Evolutionary conservation across 2,113 vertebrate species (phyloP), one percentile per base, ranked within the genome.

Genomic region (Dromas ardeola): DNA sequence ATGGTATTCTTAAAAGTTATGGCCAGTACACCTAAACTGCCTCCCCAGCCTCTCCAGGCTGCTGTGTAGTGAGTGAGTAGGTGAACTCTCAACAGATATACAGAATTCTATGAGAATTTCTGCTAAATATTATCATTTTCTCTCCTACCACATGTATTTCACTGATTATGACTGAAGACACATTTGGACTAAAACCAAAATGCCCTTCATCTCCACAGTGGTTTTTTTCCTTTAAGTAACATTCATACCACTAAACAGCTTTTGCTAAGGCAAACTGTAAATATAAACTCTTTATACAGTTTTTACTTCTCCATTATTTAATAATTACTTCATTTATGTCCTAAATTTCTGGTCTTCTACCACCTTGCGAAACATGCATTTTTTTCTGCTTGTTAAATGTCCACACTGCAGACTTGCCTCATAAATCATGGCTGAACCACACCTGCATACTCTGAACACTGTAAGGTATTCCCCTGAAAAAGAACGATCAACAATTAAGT

Each of bases 41-140:
- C 42, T 42, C 23, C 47, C 22, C 27, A 16, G 27, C 38, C 42
- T 42, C 23, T 40, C 22, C 27, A 16, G 27, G 20, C 5, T 8
- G 1, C 43, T 22, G 78, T 1, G 15, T 25, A 55, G 10, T 13
- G 8, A 91, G 22, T 0, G 0, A 26, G 23, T 2, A 88, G 42
- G 26, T 11, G 30, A 85, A 65, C 15, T 59, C 22, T 62, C 12
- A 49, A 26, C 6, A 50, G 45, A 86, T 27, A 30, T 42, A 79
- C 1, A 49, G 42, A 78, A 84, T 67, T 67, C n/a, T 49, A 1
- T 50, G 18, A 73, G 23, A 67, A 69, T 52, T 94, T 62, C 70
- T 71, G 45, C 32, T 36, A 40, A 52, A 17, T 15, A 49, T 40
- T 63, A 74, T 10, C 6, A 65, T 32, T 77, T 32, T 21, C 53